Base-by-base conservation (phyloP, 1,140 invertebrate species). In the Hyles vespertilio region DNA sequence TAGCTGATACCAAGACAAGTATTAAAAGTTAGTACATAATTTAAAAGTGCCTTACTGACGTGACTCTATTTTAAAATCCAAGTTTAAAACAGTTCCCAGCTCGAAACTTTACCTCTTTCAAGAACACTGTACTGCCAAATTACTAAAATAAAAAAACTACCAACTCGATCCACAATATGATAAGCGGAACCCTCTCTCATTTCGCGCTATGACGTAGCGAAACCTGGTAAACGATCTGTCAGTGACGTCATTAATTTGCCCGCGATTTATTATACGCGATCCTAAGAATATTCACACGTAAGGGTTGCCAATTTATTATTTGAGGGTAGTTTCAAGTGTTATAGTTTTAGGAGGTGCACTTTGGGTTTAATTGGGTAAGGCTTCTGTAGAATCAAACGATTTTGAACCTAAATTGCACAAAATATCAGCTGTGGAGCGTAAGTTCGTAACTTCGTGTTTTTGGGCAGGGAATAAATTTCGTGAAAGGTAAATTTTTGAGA, bases 151-250 rank as follows among this genome's bases (percentile, higher is more conserved):
- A 22, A 10, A 51, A 33, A 51, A 40, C 36, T 40, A 40, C 36
- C 36, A 40, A 40, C 36, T 40, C 8, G 36, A 40, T 40, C 36
- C 36, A 40, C 36, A 40, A 59, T 56, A 57, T 56, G 36, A 56
- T 46, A 47, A n/a, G 32, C 45, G 11, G 32, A 46, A 58, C 51
- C 53, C 60, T 46, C 68, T 65, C 72, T 84, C 76, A 80, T 84
- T 85, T 76, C 70, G 52, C 51, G 66, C 63, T 79, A 78, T 87
- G 84, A 87, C 81, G 76, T 67, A 55, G 84, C 84, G 65, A 80
- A 79, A 84, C 82, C 63, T 52, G 66, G 72, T 82, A 83, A 87
- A 79, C 82, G 83, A 77, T 83, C 77, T 81, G 79, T 84, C 80
- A 76, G 80, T 67, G 70, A 65, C 65, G 73, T 62, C 82, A 87